A percentile compares a stretch with the other conserved stretches of the same genome.
Evolutionary conservation across 2,797 vertebrate species (phyloP).

Genomic region (Prunella strophiata): DNA sequence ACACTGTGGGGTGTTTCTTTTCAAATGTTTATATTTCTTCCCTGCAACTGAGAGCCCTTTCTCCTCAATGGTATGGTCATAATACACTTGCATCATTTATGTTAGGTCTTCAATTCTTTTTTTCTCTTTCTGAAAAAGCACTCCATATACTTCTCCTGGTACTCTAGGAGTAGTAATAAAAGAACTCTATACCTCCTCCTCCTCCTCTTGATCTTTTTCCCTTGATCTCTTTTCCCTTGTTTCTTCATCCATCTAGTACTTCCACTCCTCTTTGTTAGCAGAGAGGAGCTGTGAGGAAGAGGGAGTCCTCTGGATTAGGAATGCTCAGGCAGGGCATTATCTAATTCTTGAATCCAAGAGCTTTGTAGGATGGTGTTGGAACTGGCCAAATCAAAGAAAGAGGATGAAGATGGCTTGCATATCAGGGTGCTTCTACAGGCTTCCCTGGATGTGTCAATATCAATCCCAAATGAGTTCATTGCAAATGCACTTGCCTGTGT

Average conservation of each 20-base stretch:
- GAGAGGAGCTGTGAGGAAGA: neutral
- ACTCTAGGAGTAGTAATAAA: neutral
- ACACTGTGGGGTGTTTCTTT: neutral
- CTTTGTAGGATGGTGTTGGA: neutral
- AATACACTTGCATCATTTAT: neutral
- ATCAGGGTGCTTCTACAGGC: neutral
- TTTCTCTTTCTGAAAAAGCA: neutral
- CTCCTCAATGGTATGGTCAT: accelerated
- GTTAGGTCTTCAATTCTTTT: neutral
- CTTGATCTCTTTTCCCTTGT: neutral
- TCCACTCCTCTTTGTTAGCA: neutral
- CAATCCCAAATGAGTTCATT: neutral
- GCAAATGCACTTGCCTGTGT: neutral
- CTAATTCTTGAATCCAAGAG: neutral
- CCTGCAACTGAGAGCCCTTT: neutral
- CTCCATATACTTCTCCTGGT: neutral
- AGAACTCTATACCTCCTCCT: accelerated
- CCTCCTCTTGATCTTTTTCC: neutral
- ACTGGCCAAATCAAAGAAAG: neutral
- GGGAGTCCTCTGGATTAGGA: neutral
- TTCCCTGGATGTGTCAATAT: neutral
- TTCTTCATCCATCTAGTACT: neutral
- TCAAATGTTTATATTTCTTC: neutral
- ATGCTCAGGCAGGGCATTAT: accelerated
- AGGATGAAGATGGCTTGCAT: neutral